phyloP scores from a whole-genome alignment of 2,888 invertebrate species.

The Uloborus plumipes region DNA sequence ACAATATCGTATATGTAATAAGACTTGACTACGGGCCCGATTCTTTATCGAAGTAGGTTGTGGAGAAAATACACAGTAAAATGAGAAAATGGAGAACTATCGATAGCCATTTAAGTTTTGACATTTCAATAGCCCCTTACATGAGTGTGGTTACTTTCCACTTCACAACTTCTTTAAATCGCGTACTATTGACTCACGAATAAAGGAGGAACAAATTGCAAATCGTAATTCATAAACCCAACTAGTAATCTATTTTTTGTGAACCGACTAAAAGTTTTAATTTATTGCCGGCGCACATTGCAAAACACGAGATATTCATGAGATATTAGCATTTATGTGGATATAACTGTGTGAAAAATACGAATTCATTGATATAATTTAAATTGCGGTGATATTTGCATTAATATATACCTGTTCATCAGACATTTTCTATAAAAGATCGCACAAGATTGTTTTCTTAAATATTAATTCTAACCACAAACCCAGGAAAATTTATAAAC shows the following conservation, averaged over 20 bases:
- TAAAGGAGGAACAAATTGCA: too few species aligned
- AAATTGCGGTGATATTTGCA: not conserved
- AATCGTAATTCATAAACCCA: too few species aligned
- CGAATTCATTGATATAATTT: not conserved
- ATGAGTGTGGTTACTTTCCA: too few species aligned
- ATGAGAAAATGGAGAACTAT: too few species aligned
- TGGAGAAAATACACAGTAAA: too few species aligned
- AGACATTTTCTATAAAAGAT: conserved; percentile 17
- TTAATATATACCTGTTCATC: conserved; percentile 30
- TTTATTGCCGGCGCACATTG: not conserved
- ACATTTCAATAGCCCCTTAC: too few species aligned
- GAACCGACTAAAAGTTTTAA: not conserved
- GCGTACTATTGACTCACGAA: too few species aligned
- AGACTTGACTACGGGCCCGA: too few species aligned
- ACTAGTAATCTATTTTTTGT: not conserved
- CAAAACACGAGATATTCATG: not conserved
- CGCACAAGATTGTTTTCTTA: conserved; percentile 12
- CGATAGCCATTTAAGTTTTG: too few species aligned
- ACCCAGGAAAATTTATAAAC: conserved; percentile 18
- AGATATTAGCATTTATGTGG: not conserved
- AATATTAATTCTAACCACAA: not conserved
- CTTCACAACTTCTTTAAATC: too few species aligned
- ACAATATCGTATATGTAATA: too few species aligned
- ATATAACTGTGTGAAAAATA: not conserved
- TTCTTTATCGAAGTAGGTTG: too few species aligned